Conservation (phyloP, 2,113 vertebrate species). For the Gymnarchus niloticus region DNA sequence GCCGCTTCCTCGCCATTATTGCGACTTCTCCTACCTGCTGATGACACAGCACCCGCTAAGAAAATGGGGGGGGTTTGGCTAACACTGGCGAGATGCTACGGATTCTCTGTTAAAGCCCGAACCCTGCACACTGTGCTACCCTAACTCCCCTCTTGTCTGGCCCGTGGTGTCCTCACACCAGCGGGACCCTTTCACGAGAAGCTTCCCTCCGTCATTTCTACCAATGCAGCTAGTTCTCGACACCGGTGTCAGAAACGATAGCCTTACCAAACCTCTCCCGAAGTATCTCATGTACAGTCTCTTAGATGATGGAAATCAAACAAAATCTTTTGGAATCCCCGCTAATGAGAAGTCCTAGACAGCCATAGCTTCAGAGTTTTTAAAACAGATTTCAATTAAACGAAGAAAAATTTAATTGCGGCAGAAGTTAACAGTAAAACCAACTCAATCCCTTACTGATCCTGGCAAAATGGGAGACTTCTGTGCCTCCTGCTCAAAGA, state of each 20-base stretch:
- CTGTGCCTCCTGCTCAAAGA: neutral
- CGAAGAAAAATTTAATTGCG: neutral
- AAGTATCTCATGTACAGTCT: neutral
- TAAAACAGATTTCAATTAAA: constrained; percentile 5
- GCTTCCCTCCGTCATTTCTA: neutral
- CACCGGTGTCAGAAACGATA: neutral
- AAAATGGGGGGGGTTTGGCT: neutral
- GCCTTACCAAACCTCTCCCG: neutral
- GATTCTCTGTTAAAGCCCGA: neutral
- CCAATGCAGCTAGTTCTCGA: neutral
- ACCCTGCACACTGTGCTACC: neutral
- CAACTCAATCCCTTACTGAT: neutral
- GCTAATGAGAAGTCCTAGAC: neutral
- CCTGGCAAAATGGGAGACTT: neutral
- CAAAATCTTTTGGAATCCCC: neutral
- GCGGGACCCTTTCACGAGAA: neutral
- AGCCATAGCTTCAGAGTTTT: neutral
- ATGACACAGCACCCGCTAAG: neutral
- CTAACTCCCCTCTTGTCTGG: neutral
- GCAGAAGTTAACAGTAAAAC: neutral
- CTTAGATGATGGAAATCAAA: neutral
- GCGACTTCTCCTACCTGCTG: neutral
- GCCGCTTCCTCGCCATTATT: neutral
- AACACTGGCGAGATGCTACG: neutral
- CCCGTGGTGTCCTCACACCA: neutral